These are phyloP conservation scores for Vulpes lagopus DNA, from an alignment of 2,113 vertebrate species.

Conservation along the genomic window DNA sequence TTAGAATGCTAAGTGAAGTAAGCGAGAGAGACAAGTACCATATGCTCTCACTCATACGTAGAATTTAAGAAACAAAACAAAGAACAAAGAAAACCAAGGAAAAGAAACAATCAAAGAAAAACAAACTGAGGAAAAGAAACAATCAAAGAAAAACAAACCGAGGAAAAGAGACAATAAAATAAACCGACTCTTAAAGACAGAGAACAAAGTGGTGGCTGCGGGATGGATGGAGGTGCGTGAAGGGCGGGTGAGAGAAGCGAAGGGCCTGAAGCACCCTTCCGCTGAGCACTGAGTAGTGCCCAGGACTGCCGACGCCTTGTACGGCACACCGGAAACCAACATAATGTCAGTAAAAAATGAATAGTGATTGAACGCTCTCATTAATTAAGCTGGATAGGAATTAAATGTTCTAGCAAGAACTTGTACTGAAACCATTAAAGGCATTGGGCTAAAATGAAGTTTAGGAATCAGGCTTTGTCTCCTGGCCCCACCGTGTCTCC, in stretches of 20 bases:
- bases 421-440: neutral
- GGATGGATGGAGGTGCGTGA: neutral
- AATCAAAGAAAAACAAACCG: neutral
- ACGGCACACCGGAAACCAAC: neutral
- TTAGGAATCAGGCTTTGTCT: neutral
- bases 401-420: neutral
- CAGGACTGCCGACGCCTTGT: neutral
- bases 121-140: neutral
- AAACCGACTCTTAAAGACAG: neutral
- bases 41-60: neutral
- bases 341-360: neutral
- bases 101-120: neutral
- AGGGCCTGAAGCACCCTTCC: neutral
- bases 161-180: too few species aligned
- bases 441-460: conserved; percentile 28
- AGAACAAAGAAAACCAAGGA: neutral
- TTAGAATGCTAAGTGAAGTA: neutral
- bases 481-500: neutral
- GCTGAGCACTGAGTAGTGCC: neutral
- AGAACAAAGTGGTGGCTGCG: neutral
- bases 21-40: neutral
- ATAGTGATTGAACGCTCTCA: neutral
- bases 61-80: neutral
- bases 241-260: neutral
- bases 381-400: conserved; percentile 19